Conservation (phyloP, 2,888 invertebrate genomes). For the Himalopsyche japonica region DNA sequence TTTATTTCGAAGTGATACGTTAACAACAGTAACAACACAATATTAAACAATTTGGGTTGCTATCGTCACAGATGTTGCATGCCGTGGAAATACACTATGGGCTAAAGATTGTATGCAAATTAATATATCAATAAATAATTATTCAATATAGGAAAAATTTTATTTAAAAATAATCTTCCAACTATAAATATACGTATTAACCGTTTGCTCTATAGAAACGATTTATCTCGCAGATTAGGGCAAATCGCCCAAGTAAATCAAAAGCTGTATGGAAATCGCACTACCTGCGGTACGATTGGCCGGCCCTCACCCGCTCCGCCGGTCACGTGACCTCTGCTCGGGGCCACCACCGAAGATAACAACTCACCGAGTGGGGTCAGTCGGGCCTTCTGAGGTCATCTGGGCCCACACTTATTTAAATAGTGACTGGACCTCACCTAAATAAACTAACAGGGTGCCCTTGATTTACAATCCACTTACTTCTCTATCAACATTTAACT, state of each 20-base stretch:
- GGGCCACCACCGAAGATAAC: constrained; percentile 47
- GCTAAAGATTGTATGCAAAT: too few species aligned
- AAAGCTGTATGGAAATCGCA: not conserved
- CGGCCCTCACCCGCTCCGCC: constrained; percentile 41
- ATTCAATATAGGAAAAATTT: too few species aligned
- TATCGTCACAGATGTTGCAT: too few species aligned
- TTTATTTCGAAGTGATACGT: too few species aligned
- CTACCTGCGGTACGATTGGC: constrained; percentile 21
- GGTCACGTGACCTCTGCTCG: constrained; percentile 46
- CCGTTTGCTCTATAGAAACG: not conserved
- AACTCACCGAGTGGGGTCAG: constrained; percentile 37
- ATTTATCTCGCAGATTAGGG: not conserved
- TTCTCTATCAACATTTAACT: too few species aligned
- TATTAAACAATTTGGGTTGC: too few species aligned
- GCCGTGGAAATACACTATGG: too few species aligned
- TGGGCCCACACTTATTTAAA: constrained; percentile 33
- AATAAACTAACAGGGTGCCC: constrained; percentile 6
- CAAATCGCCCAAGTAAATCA: not conserved
- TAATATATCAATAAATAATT: too few species aligned
- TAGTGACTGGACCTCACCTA: constrained; percentile 26
- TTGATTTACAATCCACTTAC: not conserved
- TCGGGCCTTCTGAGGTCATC: constrained; percentile 28
- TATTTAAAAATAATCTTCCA: too few species aligned
- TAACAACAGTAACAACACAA: too few species aligned
- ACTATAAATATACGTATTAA: not conserved